A percentile compares a stretch with the other conserved stretches of the same genome.
Conservation (phyloP, 2,113 vertebrate genomes). For the Centropus unirufus region DNA sequence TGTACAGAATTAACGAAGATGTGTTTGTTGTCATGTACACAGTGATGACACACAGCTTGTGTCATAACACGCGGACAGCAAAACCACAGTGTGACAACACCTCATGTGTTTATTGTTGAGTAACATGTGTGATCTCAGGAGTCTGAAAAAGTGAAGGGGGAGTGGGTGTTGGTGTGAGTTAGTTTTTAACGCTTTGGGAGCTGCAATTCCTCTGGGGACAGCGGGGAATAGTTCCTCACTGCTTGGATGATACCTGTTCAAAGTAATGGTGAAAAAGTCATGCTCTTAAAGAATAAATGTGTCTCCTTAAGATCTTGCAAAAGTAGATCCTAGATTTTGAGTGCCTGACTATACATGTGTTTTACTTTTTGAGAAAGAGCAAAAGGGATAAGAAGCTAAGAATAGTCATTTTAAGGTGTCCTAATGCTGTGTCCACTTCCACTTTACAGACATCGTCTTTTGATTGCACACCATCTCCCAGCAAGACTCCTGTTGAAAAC, state of each 20-base stretch:
- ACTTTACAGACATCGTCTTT: conserved; percentile 88
- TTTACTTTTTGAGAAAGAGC: not conserved
- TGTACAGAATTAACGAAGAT: not conserved
- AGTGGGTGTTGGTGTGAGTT: not conserved
- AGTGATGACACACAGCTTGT: not conserved
- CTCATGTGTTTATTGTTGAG: not conserved
- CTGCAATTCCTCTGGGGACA: not conserved
- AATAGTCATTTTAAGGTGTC: not conserved
- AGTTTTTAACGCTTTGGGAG: not conserved
- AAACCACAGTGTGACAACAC: not conserved
- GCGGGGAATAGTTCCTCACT: not conserved
- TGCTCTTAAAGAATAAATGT: not conserved
- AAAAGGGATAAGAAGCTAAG: not conserved
- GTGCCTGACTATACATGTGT: rapidly evolving
- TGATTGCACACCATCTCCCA: conserved; percentile 93
- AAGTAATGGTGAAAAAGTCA: not conserved
- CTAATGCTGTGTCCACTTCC: not conserved
- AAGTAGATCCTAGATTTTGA: not conserved
- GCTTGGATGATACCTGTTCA: not conserved
- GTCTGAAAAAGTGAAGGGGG: not conserved
- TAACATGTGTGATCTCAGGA: rapidly evolving
- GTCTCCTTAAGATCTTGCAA: not conserved
- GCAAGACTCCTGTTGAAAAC: conserved; percentile 89
- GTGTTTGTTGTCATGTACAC: not conserved
- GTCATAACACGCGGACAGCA: not conserved